Percentiles rank a stretch among this genome's conserved stretches.
These are phyloP conservation scores for Lepidonotus clava DNA, from an alignment of 2,888 invertebrate species.

Conservation along the genomic window DNA sequence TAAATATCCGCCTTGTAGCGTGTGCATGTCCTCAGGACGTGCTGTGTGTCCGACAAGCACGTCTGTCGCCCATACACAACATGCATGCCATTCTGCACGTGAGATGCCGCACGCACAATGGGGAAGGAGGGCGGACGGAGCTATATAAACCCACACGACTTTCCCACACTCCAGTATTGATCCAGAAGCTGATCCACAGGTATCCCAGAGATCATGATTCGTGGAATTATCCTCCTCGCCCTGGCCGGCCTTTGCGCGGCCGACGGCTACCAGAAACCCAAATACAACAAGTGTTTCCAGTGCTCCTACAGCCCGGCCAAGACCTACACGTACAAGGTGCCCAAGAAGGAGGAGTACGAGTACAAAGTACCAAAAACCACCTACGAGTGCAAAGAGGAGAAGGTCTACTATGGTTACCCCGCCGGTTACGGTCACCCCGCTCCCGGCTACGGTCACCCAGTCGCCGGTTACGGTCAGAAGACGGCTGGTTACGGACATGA, in stretches of 20 bases:
- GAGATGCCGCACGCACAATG: no score
- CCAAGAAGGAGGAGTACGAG: slow-evolving; percentile 32
- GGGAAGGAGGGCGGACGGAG: no score
- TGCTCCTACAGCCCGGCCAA: slow-evolving; percentile 11
- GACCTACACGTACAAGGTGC: slow-evolving; percentile 20
- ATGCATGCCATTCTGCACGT: no score
- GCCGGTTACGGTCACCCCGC: not conserved
- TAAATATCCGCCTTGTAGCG: no score
- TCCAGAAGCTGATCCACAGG: no score
- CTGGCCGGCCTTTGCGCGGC: not conserved
- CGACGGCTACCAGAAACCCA: not conserved
- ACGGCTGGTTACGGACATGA: not conserved
- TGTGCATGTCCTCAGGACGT: no score
- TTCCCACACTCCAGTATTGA: no score
- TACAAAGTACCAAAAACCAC: slow-evolving; percentile 22
- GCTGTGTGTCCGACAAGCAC: no score
- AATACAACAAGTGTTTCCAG: slow-evolving; percentile 26
- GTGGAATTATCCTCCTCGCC: not conserved
- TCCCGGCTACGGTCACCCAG: not conserved
- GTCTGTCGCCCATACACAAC: no score
- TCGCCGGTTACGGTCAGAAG: not conserved
- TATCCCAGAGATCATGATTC: no score
- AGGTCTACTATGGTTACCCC: not conserved
- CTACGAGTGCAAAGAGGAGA: slow-evolving; percentile 42
- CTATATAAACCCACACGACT: no score